phyloP scores from a whole-genome alignment of 2,888 invertebrate genomes.

The Tanytarsus gracilentus region DNA sequence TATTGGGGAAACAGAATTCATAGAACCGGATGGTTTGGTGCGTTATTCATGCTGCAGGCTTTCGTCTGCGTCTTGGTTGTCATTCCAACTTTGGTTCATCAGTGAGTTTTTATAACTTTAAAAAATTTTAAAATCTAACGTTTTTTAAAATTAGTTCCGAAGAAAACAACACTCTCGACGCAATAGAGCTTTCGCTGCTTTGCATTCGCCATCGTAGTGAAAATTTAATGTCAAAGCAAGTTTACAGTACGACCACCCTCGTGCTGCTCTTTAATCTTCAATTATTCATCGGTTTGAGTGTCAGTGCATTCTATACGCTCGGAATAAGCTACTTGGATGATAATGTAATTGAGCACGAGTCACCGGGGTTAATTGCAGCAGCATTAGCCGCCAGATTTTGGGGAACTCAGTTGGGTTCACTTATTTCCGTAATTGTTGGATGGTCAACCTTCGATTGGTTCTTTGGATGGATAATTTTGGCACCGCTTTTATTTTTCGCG shows the following conservation, averaged over 20 bases:
- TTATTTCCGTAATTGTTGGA: slow-evolving; percentile 38
- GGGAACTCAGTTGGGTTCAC: slow-evolving; percentile 41
- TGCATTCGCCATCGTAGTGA: slow-evolving; percentile 30
- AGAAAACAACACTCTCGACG: slow-evolving; percentile 14
- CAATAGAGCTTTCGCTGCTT: slow-evolving; percentile 31
- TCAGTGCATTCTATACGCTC: slow-evolving; percentile 47
- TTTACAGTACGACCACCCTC: slow-evolving; percentile 40
- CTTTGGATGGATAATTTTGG: slow-evolving; percentile 48
- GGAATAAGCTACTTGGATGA: slow-evolving; percentile 55
- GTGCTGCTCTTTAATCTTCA: slow-evolving; percentile 46
- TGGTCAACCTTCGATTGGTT: slow-evolving; percentile 40
- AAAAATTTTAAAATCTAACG: slow-evolving; percentile 16
- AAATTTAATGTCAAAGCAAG: slow-evolving; percentile 23
- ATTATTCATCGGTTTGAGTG: slow-evolving; percentile 44
- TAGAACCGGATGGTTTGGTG: slow-evolving; percentile 51
- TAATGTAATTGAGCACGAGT: slow-evolving; percentile 47
- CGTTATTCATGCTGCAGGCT: slow-evolving; percentile 47
- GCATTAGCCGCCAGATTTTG: slow-evolving; percentile 38
- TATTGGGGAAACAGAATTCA: slow-evolving; percentile 53
- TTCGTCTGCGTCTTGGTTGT: slow-evolving; percentile 45
- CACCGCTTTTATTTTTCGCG: slow-evolving; percentile 43
- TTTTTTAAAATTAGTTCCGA: slow-evolving; percentile 3
- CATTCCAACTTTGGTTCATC: slow-evolving; percentile 49
- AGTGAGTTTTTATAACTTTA: slow-evolving; percentile 30
- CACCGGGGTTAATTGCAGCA: slow-evolving; percentile 45